Conservation (phyloP, 30 jellyfish, hydroid and myxozoan genomes). For the Catostylus mosaicus region DNA sequence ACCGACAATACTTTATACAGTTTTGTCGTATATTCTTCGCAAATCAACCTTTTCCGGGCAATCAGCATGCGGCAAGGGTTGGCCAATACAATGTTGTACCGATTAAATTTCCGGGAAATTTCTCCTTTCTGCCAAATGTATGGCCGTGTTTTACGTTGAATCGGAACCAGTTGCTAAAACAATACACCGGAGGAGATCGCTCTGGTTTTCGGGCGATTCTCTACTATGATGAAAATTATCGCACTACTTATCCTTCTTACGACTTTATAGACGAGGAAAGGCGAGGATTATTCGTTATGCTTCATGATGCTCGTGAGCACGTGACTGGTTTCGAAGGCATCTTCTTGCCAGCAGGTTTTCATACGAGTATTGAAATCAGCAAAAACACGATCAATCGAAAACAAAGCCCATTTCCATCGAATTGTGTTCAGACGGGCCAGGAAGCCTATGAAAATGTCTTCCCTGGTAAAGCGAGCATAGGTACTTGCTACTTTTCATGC, state of each 20-base stretch:
- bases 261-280: constrained; percentile 11
- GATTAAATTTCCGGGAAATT: constrained; percentile 29
- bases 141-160: constrained; percentile 57
- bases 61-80: neutral
- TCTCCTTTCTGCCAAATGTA: neutral
- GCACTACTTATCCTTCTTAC: neutral
- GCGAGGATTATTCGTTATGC: constrained; percentile 11
- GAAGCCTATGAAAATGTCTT: neutral
- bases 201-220: constrained; percentile 36
- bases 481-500: constrained; percentile 24
- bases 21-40: constrained; percentile 43
- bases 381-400: constrained; percentile 5
- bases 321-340: constrained; percentile 11
- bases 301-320: constrained; percentile 28
- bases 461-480: neutral
- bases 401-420: constrained; percentile 48
- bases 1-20: constrained; percentile 19
- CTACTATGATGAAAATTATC: constrained; percentile 21
- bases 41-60: neutral
- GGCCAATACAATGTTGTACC: neutral
- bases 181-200: constrained; percentile 18
- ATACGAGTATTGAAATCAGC: constrained; percentile 24
- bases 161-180: neutral
- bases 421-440: constrained; percentile 10
- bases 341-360: constrained; percentile 49